Evolutionary conservation across 2,113 vertebrate genomes (phyloP), one percentile per base, ranked within the genome.

Genomic region (Ammodytes dubius): DNA sequence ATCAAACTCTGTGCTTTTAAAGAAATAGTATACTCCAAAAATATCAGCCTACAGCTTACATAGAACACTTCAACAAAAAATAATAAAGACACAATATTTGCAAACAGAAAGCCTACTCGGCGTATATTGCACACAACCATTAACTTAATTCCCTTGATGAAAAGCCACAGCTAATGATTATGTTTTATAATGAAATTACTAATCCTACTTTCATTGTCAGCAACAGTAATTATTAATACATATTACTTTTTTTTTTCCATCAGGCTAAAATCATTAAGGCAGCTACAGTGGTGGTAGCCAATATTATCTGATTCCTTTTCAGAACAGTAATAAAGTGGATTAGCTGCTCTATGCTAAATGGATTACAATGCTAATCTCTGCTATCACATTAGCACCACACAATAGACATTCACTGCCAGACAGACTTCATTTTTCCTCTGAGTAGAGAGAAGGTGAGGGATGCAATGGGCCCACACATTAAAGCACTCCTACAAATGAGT

Each of bases 281-380:
- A 74, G 88, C 82, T 59, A 67, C 74, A 58, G 61, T 76, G 77
- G 84, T 83, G 82, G 72, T 72, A 85, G 86, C 88, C 89, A 89
- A 89, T 87, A 89, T 91, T 90, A 94, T 94, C 91, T 88, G 91
- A 91, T 95, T 94, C 79, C 82, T 90, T 92, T 95, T 92, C 90
- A 84, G n/a, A n/a, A 90, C 93, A 88, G 83, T 89, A 93, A 93
- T 94, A 92, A 94, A 94, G 88, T 94, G 95, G 95, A 95, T 96
- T 96, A 95, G 83, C 89, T 91, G 85, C 70, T 92, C 88, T 91
- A 94, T 94, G 89, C 92, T 95, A 95, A 96, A 93, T 95, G 95
- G 95, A 96, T 96, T 95, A 96, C 94, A 95, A 92, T 90, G 89
- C 90, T 96, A 95, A 96, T 96, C 94, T 95, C 90, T 86, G 83